Percentiles rank a stretch among this genome's conserved stretches.
Evolutionary conservation across 2,113 vertebrate genomes (phyloP).

Genomic region (Hoplias malabaricus): DNA sequence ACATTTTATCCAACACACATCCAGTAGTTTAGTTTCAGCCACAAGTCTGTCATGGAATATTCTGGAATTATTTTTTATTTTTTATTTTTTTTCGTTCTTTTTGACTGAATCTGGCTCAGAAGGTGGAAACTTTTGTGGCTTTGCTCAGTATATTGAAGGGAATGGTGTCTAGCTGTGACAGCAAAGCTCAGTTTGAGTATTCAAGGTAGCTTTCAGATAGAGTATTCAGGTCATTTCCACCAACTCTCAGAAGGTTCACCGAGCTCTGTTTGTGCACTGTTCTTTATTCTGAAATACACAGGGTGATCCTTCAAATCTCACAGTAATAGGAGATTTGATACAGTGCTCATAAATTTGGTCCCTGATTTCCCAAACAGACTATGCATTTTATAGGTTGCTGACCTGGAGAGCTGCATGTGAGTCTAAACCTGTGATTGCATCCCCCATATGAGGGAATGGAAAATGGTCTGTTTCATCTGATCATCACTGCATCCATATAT

Average conservation of each 20-base stretch:
- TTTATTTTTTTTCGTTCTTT: conserved; percentile 18
- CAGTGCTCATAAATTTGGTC: conserved; percentile 16
- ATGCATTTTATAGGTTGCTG: conserved; percentile 23
- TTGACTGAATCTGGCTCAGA: conserved; percentile 22
- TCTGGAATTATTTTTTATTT: too few relatives aligned
- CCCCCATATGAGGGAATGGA: conserved; percentile 40
- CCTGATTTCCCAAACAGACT: conserved; percentile 29
- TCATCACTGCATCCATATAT: conserved; percentile 22
- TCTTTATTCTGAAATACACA: background rate
- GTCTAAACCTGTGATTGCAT: conserved; percentile 11
- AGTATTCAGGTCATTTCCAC: too few relatives aligned
- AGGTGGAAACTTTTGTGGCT: conserved; percentile 26
- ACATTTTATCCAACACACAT: conserved; percentile 13
- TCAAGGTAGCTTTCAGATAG: conserved; percentile 24
- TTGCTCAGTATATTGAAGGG: background rate
- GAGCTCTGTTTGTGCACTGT: conserved; percentile 2
- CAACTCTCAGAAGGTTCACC: too few relatives aligned
- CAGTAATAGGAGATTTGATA: conserved; percentile 22
- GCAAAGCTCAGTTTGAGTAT: background rate
- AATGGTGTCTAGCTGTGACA: conserved; percentile 6
- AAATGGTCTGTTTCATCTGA: conserved; percentile 14
- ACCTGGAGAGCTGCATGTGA: background rate
- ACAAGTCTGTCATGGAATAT: conserved; percentile 8
- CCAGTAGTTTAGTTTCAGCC: conserved; percentile 29
- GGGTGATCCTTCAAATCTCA: background rate